A percentile compares a stretch with the other conserved stretches of the same genome.
Conservation (phyloP, 2,113 vertebrate genomes). For the Ceyx cyanopectus region DNA sequence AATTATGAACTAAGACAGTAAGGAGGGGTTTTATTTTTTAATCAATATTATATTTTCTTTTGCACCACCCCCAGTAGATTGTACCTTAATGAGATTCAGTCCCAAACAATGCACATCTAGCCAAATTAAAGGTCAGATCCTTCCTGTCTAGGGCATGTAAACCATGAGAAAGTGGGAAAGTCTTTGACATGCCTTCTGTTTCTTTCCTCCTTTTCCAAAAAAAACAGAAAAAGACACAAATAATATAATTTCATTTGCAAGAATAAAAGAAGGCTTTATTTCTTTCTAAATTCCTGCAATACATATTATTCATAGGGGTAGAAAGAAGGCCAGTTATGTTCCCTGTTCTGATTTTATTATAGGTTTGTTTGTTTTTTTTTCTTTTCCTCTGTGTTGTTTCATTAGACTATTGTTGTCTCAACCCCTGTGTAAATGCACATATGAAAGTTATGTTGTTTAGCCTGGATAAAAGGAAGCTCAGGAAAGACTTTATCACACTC, state of each 20-base stretch:
- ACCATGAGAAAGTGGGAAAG: not conserved
- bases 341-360: not conserved
- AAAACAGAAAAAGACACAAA: not conserved
- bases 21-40: slow-evolving; percentile 51
- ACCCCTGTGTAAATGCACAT: too few relatives aligned
- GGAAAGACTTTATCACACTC: too few relatives aligned
- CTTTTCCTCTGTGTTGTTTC: too few relatives aligned
- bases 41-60: slow-evolving; percentile 52
- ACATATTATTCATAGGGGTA: not conserved
- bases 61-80: not conserved
- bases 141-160: not conserved
- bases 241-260: not conserved
- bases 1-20: too few relatives aligned
- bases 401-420: too few relatives aligned
- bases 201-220: not conserved
- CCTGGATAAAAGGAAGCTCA: too few relatives aligned
- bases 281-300: not conserved
- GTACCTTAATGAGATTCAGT: slow-evolving; percentile 40
- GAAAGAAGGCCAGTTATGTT: not conserved
- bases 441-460: too few relatives aligned
- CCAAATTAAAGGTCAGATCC: slow-evolving; percentile 47
- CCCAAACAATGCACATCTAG: slow-evolving; percentile 31
- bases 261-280: not conserved
- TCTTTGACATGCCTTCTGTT: not conserved
- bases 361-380: too few relatives aligned